These are phyloP conservation scores for Leontopithecus rosalia DNA, from an alignment of 2,797 vertebrate species.

Conservation along the genomic window DNA sequence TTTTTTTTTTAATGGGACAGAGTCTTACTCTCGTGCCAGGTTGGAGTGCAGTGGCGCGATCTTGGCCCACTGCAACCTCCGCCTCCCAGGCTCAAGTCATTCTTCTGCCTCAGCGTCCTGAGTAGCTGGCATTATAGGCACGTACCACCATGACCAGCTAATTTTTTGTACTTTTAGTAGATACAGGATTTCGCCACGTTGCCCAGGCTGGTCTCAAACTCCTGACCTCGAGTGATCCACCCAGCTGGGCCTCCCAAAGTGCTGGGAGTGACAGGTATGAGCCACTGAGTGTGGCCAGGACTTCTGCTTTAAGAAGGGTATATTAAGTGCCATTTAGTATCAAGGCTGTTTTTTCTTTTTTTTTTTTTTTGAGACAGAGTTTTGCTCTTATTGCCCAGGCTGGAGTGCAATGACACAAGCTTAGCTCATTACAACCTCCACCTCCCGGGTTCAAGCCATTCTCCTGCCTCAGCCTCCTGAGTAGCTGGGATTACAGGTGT, in stretches of 20 bases:
- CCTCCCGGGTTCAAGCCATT: too few species aligned
- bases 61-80: too few species aligned
- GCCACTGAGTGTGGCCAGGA: neutral
- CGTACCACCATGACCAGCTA: neutral
- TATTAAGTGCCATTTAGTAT: neutral
- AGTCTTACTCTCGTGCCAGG: neutral
- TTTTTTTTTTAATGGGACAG: neutral
- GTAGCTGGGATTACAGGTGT: too few species aligned
- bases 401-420: too few species aligned
- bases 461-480: too few species aligned
- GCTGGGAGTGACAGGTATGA: neutral
- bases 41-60: too few species aligned
- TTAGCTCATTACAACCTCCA: too few species aligned
- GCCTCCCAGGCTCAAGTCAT: too few species aligned
- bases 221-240: neutral
- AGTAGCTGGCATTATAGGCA: too few species aligned
- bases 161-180: neutral
- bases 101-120: too few species aligned
- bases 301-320: neutral
- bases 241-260: neutral
- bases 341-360: neutral
- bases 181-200: neutral
- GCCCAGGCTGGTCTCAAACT: neutral
- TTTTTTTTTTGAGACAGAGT: too few species aligned
- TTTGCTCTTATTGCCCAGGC: too few species aligned